Percentiles rank a stretch among this genome's conserved stretches.
Conservation (phyloP, 1,140 invertebrate species). For the Chrysoperla carnea region DNA sequence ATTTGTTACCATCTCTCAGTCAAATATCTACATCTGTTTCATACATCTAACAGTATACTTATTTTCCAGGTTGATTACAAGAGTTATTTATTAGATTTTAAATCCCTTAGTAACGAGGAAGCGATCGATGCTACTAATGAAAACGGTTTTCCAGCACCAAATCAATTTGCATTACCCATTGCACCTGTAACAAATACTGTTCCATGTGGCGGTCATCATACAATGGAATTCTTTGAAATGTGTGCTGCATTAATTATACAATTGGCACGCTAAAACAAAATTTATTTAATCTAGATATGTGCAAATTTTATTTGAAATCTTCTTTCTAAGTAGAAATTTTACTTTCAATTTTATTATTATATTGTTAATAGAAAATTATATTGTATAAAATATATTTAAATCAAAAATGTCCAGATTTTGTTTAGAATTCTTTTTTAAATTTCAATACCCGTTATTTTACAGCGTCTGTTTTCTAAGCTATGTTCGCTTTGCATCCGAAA, state of each 20-base stretch:
- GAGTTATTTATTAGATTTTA: conserved; percentile 94
- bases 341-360: no score
- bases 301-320: no score
- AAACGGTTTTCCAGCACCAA: conserved; percentile 20
- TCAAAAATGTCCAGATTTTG: no score
- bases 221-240: conserved; percentile 99
- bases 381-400: no score
- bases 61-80: conserved; percentile 71
- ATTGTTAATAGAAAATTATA: no score
- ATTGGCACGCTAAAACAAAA: conserved; percentile 59
- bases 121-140: conserved; percentile 42
- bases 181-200: conserved; percentile 26
- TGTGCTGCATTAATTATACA: conserved; percentile 96
- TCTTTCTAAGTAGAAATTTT: no score
- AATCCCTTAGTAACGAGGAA: conserved; percentile 73
- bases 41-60: not conserved
- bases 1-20: no score
- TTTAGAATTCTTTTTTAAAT: no score
- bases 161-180: conserved; percentile 18
- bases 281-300: not conserved
- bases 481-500: no score
- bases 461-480: no score
- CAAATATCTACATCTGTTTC: no score
- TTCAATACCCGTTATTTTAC: no score
- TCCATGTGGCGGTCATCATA: conserved; percentile 57